Percentiles rank a stretch among this genome's conserved stretches.
Evolutionary conservation across 2,113 vertebrate species (phyloP).

Genomic region (Thamnophis sirtalis): DNA sequence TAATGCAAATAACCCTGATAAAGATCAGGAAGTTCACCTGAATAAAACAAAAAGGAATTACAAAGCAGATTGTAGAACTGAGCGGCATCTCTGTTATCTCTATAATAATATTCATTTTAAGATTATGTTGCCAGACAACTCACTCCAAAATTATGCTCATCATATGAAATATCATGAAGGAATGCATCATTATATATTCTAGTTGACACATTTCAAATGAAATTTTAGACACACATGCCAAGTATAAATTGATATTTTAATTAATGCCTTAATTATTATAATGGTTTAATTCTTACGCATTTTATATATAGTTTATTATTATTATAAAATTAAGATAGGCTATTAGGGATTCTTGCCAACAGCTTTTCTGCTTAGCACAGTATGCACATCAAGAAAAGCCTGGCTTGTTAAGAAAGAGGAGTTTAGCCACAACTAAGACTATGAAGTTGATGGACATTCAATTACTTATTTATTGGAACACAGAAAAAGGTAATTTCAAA

Average conservation of each 20-base stretch:
- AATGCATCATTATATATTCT: background rate
- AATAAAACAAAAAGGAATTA: slow-evolving; percentile 16
- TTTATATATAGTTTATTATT: background rate
- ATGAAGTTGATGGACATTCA: background rate
- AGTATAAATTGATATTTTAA: background rate
- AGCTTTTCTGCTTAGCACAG: background rate
- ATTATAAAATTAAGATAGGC: background rate
- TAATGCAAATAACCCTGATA: slow-evolving; percentile 82
- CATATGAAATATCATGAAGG: background rate
- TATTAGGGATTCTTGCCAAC: background rate
- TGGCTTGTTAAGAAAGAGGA: background rate
- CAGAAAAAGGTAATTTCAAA: background rate
- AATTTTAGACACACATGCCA: background rate
- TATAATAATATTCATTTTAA: background rate
- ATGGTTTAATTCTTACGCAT: background rate
- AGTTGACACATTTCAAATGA: background rate
- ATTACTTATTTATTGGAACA: background rate
- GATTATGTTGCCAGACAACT: background rate
- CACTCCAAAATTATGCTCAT: background rate
- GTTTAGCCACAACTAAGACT: background rate
- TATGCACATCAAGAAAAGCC: background rate
- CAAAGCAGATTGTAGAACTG: background rate
- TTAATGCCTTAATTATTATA: background rate
- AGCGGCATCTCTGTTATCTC: background rate
- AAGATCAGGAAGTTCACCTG: slow-evolving; percentile 90